phyloP scores from a whole-genome alignment of 2,113 vertebrate species.

The Lepus americanus region DNA sequence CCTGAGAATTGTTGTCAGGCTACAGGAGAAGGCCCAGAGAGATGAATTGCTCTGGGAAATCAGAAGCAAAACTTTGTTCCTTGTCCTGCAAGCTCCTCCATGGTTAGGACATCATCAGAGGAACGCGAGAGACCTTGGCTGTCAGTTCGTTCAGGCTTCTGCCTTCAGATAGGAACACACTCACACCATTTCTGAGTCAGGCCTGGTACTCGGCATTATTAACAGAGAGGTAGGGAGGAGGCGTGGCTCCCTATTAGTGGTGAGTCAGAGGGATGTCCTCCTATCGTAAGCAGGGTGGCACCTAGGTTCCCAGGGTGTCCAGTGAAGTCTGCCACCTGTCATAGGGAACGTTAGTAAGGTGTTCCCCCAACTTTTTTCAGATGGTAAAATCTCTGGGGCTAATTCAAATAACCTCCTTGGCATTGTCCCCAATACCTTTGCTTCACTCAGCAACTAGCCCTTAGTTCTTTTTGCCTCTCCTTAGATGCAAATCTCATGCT shows the following conservation, averaged over 20 bases:
- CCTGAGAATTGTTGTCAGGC: constrained; percentile 42
- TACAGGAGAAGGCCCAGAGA: neutral
- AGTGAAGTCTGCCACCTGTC: neutral
- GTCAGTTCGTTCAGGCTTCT: neutral
- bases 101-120: neutral
- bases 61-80: neutral
- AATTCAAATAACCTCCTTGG: neutral
- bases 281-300: fast-evolving
- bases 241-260: neutral
- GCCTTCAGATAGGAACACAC: neutral
- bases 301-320: neutral
- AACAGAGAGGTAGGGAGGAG: neutral
- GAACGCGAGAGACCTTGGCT: no score
- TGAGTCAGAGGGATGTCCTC: neutral
- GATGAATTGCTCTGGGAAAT: neutral
- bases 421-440: neutral
- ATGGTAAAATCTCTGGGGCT: neutral
- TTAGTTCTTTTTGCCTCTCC: neutral
- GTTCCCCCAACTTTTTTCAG: neutral
- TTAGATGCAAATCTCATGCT: neutral
- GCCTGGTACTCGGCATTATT: fast-evolving
- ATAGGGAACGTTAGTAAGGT: neutral
- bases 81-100: neutral
- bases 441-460: neutral
- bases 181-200: neutral